Evolutionary conservation across 1,140 invertebrate species (phyloP), one percentile per base, ranked within the genome.

Genomic region (Sitodiplosis mosellana): DNA sequence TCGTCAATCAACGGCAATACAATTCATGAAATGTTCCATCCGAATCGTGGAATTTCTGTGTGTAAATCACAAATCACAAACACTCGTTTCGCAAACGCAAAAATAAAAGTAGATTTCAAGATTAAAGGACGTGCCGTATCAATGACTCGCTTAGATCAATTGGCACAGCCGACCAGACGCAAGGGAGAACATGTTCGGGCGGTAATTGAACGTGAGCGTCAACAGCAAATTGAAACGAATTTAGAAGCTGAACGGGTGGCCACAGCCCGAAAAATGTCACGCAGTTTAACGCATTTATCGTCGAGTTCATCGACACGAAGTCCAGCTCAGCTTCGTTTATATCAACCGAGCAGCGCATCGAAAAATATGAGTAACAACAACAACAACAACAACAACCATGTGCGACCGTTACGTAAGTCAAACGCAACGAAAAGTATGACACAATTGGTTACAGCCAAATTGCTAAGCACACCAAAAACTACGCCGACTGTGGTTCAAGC

Each of bases 111-210:
- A n/a, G 36, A 14, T n/a, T 17, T 38, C 17, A 38, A 27, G 5
- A 36, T 6, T 36, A 50, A 48, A 61, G 62, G 62, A 56, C 87
- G 86, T 76, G 85, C 87, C 56, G 83, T 83, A 70, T 89, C 86
- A 59, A 87, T 90, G 85, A 84, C 85, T 56, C 78, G 87, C 57
- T 74, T 91, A 71, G 87, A 90, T 74, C 77, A 82, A 59, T 71
- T 88, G 65, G 72, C 81, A 55, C 78, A 78, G 65, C 83, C 84
- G 48, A 69, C 80, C 50, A 70, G 71, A 57, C 70, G 68, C 54
- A 64, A 69, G 56, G 62, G 65, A 51, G 72, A 64, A 50, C 62
- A 64, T 48, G 56, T 64, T 43, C 57, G 55, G 55, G 55, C 61
- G 43, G 57, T 59, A 45, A 49, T 59, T 57, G 55, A 62, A 52